Evolutionary conservation across 2,888 invertebrate species (phyloP).

Genomic region (Muscina levida): DNA sequence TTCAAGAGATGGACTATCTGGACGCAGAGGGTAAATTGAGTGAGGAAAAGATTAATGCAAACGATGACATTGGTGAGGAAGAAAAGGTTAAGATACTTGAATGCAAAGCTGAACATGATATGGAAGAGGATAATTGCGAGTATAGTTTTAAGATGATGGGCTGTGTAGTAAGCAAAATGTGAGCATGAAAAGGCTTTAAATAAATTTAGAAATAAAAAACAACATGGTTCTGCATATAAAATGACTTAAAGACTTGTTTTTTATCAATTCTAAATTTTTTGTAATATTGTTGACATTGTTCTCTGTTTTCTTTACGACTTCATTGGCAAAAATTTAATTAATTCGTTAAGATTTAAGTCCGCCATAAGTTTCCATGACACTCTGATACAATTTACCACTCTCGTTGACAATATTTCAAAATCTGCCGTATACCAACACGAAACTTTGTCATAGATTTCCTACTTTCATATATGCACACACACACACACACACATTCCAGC

Average conservation of each 20-base stretch:
- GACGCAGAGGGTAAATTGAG: slow-evolving; percentile 43
- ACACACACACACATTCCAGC: background rate
- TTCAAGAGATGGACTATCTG: slow-evolving; percentile 37
- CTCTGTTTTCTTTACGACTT: too few relatives aligned
- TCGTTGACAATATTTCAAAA: background rate
- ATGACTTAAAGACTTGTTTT: too few relatives aligned
- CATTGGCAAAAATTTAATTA: too few relatives aligned
- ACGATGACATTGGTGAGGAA: background rate
- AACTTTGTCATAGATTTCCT: slow-evolving; percentile 4
- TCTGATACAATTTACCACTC: background rate
- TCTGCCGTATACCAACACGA: too few relatives aligned
- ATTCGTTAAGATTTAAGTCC: too few relatives aligned
- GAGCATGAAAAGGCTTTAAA: background rate
- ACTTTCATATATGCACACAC: background rate
- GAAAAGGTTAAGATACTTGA: slow-evolving; percentile 12
- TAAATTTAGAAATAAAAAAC: too few relatives aligned
- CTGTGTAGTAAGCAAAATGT: slow-evolving; percentile 10
- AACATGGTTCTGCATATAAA: too few relatives aligned
- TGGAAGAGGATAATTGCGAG: slow-evolving; percentile 58
- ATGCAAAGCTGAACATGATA: slow-evolving; percentile 56
- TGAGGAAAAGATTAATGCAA: slow-evolving; percentile 10
- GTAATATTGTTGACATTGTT: too few relatives aligned
- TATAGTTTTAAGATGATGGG: slow-evolving; percentile 43
- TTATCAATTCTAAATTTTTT: too few relatives aligned
- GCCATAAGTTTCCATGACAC: slow-evolving; percentile 21